Evolutionary conservation across 2,888 invertebrate genomes (phyloP), one percentile per base, ranked within the genome.

Genomic region (Nemotelus nigrinus): DNA sequence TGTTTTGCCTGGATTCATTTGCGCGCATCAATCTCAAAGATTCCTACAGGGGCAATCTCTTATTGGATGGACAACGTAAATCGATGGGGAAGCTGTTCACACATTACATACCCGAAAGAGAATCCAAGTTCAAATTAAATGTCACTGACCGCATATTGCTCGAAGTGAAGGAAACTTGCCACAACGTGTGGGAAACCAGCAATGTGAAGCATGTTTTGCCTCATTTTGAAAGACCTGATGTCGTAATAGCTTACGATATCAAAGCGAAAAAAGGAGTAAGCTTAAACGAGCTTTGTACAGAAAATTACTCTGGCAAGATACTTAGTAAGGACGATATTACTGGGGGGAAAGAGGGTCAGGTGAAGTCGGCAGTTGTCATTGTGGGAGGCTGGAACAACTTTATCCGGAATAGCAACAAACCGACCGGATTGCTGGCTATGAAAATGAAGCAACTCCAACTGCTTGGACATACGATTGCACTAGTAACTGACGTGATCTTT

Each of bases 161-260:
- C 58, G 91, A 92, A 83, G 85, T 91, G 0, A 86, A 89, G n/a
- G 89, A 89, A 72, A 83, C 87, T 0, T 81, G 91, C 3, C 85
- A 86, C 78, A 84, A 87, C 58, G 82, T 88, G n/a, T 86, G 91
- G 57, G 90, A 89, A 0, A 88, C 89, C 4, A 83, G 86, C 41
- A 85, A 89, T 0, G 81, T 87, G 2, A 86, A 85, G 76, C 92
- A 93, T 83, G 85, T 94, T 79, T 83, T 95, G 80, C 92, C 94
- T 6, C 93, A 94, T 82, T 92, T 90, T 83, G 88, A 90, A 81
- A 89, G 89, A 85, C 89, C 91, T 88, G 92, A 93, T 85, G 83
- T 93, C 47, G 86, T 93, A 39, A 82, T 92, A 76, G 91, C 91
- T 81, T 88, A 91, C 82, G 89, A 92, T 83, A 84, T 83, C 50